These are phyloP conservation scores for Thinocorus orbignyianus DNA, from an alignment of 2,113 vertebrate species.

Conservation along the genomic window DNA sequence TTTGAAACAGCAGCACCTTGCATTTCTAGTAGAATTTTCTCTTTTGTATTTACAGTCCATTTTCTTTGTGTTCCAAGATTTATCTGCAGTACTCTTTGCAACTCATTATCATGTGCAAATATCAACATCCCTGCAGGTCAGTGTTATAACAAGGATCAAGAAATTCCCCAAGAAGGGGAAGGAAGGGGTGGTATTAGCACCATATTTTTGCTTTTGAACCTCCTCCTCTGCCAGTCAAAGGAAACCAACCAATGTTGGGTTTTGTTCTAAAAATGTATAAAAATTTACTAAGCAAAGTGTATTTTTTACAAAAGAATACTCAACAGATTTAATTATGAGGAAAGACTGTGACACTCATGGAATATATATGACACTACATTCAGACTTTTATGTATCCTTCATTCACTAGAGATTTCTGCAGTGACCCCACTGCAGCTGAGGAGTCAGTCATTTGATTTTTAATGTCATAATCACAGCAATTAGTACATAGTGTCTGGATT, in stretches of 20 bases:
- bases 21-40: not conserved
- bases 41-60: not conserved
- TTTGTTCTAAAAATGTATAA: conserved; percentile 28
- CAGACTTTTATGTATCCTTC: not conserved
- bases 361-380: conserved; percentile 46
- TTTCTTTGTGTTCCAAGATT: not conserved
- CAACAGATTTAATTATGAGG: conserved; percentile 63
- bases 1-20: not conserved
- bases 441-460: conserved; percentile 37
- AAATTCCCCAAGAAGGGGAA: not conserved
- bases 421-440: not conserved
- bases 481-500: conserved; percentile 9
- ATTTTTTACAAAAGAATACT: conserved; percentile 34
- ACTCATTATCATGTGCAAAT: conserved; percentile 40
- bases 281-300: conserved; percentile 11
- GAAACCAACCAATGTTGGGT: conserved; percentile 7
- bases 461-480: conserved; percentile 39
- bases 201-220: conserved; percentile 25
- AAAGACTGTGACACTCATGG: conserved; percentile 27
- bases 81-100: not conserved
- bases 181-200: not conserved
- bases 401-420: not conserved
- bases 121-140: not conserved
- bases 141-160: conserved; percentile 6
- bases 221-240: conserved; percentile 28